These are phyloP conservation scores for Candidula unifasciata DNA, from an alignment of 2,888 invertebrate species.

Conservation along the genomic window DNA sequence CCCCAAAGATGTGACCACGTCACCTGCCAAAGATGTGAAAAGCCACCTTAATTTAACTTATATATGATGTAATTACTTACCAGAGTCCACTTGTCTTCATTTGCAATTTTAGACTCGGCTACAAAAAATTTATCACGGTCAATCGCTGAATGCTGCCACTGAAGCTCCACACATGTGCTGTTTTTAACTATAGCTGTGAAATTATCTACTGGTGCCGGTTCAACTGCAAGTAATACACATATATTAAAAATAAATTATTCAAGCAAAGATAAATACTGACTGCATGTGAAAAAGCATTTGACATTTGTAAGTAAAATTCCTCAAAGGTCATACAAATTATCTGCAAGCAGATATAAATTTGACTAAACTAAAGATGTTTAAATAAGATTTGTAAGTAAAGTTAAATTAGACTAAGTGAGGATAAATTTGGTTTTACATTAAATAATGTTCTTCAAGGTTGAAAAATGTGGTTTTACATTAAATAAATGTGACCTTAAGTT, in stretches of 20 bases:
- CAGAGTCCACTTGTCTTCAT: background rate
- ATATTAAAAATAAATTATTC: too few relatives aligned
- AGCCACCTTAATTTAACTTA: too few relatives aligned
- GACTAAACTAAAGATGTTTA: too few relatives aligned
- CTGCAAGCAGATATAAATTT: too few relatives aligned
- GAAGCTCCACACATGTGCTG: conserved; percentile 44
- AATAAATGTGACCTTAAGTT: background rate
- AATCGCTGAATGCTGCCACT: conserved; percentile 46
- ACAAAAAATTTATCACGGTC: conserved; percentile 24
- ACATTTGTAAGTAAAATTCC: too few relatives aligned
- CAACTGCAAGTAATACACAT: conserved; percentile 38
- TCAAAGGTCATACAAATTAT: too few relatives aligned
- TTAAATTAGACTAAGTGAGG: too few relatives aligned
- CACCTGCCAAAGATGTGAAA: too few relatives aligned
- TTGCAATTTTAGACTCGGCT: background rate
- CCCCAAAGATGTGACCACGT: too few relatives aligned
- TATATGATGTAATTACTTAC: background rate
- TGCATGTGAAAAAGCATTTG: too few relatives aligned
- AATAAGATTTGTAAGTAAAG: too few relatives aligned
- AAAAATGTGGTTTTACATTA: background rate
- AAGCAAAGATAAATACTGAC: too few relatives aligned
- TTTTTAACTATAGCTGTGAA: conserved; percentile 34
- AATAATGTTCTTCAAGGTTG: background rate
- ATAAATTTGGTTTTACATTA: background rate
- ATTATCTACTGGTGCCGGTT: conserved; percentile 50